Evolutionary conservation across 2,113 vertebrate species (phyloP).

Genomic region (Eudorcas thomsonii): DNA sequence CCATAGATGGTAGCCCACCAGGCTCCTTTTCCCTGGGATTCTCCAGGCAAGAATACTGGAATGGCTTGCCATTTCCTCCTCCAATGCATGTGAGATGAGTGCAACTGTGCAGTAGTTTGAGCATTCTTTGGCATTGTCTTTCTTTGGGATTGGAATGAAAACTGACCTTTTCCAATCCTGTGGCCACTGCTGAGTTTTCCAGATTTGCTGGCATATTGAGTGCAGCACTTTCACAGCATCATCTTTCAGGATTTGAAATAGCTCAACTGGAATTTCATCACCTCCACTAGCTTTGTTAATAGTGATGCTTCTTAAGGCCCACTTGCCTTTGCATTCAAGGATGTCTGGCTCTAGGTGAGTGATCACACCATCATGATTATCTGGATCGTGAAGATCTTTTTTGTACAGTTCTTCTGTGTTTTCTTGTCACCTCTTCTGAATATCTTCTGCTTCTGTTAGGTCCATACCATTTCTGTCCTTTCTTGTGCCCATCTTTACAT

Average conservation of each 20-base stretch:
- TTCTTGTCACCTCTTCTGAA: not conserved
- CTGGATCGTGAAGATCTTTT: not conserved
- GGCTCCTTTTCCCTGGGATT: no score
- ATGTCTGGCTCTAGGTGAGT: not conserved
- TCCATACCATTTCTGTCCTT: not conserved
- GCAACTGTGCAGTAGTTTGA: not conserved
- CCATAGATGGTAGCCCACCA: no score
- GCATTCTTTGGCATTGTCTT: not conserved
- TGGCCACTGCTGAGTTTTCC: not conserved
- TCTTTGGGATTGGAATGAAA: not conserved
- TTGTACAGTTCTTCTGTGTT: not conserved
- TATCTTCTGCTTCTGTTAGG: not conserved
- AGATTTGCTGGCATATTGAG: not conserved
- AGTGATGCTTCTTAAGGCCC: not conserved
- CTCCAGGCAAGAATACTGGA: no score
- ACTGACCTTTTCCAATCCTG: not conserved
- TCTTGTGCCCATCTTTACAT: not conserved
- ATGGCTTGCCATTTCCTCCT: no score
- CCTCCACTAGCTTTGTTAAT: not conserved
- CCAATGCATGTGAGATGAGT: not conserved
- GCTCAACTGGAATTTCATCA: not conserved
- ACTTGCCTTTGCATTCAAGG: fast-evolving
- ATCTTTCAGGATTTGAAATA: not conserved
- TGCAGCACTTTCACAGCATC: not conserved
- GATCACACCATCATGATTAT: not conserved